Conservation (phyloP, 1,140 invertebrate species). For the Drosophila sp. region DNA sequence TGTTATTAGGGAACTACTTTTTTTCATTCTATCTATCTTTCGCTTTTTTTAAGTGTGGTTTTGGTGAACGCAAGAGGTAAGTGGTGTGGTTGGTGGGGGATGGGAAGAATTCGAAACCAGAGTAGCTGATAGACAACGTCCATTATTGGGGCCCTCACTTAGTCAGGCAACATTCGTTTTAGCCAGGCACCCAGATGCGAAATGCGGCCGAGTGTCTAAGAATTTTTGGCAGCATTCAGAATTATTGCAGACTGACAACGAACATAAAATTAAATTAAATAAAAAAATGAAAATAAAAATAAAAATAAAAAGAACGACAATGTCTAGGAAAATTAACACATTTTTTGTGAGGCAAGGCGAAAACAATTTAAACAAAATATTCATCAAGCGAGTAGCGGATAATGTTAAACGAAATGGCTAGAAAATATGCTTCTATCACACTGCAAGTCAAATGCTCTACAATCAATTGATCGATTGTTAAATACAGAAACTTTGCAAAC, state of each 20-base stretch:
- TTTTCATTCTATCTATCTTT: background rate
- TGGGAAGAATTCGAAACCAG: background rate
- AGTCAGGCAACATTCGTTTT: conserved; percentile 45
- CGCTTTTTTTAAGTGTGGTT: background rate
- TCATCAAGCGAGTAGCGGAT: conserved; percentile 31
- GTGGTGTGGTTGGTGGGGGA: no score
- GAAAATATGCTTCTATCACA: background rate
- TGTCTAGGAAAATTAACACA: conserved; percentile 73
- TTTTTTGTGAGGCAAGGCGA: conserved; percentile 57
- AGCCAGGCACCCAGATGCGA: conserved; percentile 37
- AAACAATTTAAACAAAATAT: conserved; percentile 72
- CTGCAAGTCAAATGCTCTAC: conserved; percentile 26
- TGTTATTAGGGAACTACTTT: conserved; percentile 17
- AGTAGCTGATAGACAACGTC: conserved; percentile 20
- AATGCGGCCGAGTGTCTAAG: conserved; percentile 69
- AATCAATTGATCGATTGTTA: conserved; percentile 5
- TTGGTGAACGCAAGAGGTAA: background rate
- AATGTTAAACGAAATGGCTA: conserved; percentile 16
- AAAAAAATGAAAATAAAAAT: no score
- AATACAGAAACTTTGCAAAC: no score
- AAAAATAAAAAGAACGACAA: conserved; percentile 33
- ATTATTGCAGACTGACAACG: conserved; percentile 47
- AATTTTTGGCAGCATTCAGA: conserved; percentile 80
- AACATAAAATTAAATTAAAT: conserved; percentile 8
- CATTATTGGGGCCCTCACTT: conserved; percentile 33